Conservation (phyloP, 64 coral and sea anemone genomes). For the Stichodactyla mertensii region DNA sequence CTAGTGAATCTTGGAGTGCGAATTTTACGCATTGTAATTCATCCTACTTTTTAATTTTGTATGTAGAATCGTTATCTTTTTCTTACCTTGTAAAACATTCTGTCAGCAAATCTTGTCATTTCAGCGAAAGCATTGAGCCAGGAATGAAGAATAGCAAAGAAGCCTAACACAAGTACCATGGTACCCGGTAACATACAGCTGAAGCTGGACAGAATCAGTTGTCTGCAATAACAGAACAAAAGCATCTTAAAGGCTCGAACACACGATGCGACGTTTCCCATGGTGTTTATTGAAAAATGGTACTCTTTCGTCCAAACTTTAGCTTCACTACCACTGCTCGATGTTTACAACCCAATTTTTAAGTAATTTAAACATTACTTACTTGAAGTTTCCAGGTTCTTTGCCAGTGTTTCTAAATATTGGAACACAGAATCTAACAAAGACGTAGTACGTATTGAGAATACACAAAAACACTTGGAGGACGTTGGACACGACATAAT, state of each 20-base stretch:
- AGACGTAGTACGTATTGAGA: slow-evolving; percentile 92
- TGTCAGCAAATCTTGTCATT: slow-evolving; percentile 98
- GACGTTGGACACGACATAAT: slow-evolving; percentile 94
- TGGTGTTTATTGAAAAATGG: too few species aligned
- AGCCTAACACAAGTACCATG: slow-evolving; percentile 82
- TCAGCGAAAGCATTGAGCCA: slow-evolving; percentile 99
- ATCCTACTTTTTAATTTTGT: too few species aligned
- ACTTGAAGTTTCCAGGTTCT: slow-evolving; percentile 86
- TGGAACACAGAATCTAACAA: slow-evolving; percentile 93
- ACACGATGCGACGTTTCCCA: too few species aligned
- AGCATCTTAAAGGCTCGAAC: neutral
- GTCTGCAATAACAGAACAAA: slow-evolving; percentile 27
- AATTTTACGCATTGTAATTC: too few species aligned
- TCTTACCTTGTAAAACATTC: slow-evolving; percentile 95
- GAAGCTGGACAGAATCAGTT: slow-evolving; percentile 68
- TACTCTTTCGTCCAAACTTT: too few species aligned
- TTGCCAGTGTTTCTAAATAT: slow-evolving; percentile 95
- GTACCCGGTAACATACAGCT: slow-evolving; percentile 94
- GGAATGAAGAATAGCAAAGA: slow-evolving; percentile 96
- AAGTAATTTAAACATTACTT: slow-evolving; percentile 20
- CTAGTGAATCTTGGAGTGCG: too few species aligned
- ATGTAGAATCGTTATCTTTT: neutral
- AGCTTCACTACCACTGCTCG: neutral
- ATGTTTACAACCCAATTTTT: neutral
- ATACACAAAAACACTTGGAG: slow-evolving; percentile 78